A percentile compares a stretch with the other conserved stretches of the same genome.
Conservation (phyloP, 2,888 invertebrate genomes). For the Troides aeacus region DNA sequence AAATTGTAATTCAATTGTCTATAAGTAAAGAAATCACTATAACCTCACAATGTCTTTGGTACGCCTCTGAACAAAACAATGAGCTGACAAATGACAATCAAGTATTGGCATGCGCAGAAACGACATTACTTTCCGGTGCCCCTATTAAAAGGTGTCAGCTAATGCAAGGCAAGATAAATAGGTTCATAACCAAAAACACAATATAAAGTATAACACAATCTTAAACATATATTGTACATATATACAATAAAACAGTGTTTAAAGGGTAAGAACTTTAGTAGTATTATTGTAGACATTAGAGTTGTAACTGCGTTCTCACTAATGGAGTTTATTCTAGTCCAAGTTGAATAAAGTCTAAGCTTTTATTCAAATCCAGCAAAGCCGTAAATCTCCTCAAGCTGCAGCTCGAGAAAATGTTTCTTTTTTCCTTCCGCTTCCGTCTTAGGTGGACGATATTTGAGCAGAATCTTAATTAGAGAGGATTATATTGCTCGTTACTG, state of each 20-base stretch:
- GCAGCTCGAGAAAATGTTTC: background rate
- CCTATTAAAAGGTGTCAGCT: too few relatives aligned
- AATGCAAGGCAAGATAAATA: too few relatives aligned
- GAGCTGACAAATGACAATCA: too few relatives aligned
- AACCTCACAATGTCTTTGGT: too few relatives aligned
- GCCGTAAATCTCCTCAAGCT: background rate
- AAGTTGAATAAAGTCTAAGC: background rate
- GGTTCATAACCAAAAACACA: too few relatives aligned
- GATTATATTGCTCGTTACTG: constrained; percentile 20
- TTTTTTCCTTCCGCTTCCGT: constrained; percentile 5
- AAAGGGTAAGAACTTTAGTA: background rate
- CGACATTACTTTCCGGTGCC: too few relatives aligned
- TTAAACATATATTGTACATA: too few relatives aligned
- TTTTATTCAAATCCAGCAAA: background rate
- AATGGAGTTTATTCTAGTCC: background rate
- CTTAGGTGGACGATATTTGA: constrained; percentile 3
- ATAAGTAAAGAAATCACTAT: too few relatives aligned
- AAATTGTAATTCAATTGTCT: too few relatives aligned
- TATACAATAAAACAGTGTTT: background rate
- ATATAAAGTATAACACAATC: too few relatives aligned
- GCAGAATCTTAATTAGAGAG: constrained; percentile 13
- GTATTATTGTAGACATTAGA: background rate
- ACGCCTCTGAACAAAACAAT: too few relatives aligned
- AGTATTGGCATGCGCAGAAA: too few relatives aligned
- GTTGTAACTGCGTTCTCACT: background rate